Conservation (phyloP, 2,113 vertebrate species). For the Scomber colias region DNA sequence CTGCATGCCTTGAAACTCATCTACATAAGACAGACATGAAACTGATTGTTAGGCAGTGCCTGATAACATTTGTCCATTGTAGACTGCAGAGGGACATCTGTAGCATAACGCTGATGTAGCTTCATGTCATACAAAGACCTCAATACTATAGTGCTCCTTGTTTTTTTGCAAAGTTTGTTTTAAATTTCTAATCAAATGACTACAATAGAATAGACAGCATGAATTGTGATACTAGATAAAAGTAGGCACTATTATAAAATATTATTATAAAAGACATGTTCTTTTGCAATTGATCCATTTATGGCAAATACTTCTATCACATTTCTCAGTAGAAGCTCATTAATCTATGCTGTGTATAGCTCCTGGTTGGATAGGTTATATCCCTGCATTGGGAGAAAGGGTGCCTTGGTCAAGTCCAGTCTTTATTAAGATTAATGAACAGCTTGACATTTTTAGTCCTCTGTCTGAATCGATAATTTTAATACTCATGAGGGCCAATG, state of each 20-base stretch:
- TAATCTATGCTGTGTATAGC: constrained; percentile 71
- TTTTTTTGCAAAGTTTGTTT: constrained; percentile 26
- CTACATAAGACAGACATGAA: constrained; percentile 50
- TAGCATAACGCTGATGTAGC: constrained; percentile 42
- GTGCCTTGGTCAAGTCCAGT: constrained; percentile 81
- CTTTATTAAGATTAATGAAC: constrained; percentile 91
- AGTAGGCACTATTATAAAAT: constrained; percentile 43
- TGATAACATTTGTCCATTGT: constrained; percentile 54
- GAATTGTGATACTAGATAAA: constrained; percentile 33
- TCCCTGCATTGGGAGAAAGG: constrained; percentile 72
- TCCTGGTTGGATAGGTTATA: constrained; percentile 71
- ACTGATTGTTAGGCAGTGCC: constrained; percentile 38
- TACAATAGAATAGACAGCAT: constrained; percentile 1
- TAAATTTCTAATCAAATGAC: constrained; percentile 17
- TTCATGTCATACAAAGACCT: constrained; percentile 30
- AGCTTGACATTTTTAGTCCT: constrained; percentile 92
- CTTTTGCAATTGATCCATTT: constrained; percentile 69
- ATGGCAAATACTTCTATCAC: constrained; percentile 73
- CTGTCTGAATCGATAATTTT: constrained; percentile 89
- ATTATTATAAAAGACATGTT: constrained; percentile 46
- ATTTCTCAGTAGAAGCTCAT: constrained; percentile 69
- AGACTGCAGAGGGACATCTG: constrained; percentile 44
- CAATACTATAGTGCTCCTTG: constrained; percentile 17
- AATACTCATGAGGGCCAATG: constrained; percentile 88
- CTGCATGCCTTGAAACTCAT: constrained; percentile 49